Evolutionary conservation across 2,888 invertebrate genomes (phyloP), one percentile per base, ranked within the genome.

Genomic region (Athetis lepigone): DNA sequence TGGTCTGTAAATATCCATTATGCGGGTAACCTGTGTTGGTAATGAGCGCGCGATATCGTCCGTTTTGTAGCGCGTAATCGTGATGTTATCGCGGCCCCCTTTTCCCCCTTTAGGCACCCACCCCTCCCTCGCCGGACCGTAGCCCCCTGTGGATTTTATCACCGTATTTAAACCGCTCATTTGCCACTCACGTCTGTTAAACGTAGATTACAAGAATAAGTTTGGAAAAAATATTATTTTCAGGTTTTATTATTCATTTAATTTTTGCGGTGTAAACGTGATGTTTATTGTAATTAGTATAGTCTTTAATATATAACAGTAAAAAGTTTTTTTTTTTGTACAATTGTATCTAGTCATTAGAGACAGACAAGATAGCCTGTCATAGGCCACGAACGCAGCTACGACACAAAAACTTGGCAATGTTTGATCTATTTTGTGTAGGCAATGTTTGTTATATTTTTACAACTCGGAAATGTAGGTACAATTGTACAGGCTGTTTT

Each of bases 21-120:
- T 84, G 88, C 88, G 81, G 86, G 84, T 86, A 86, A 88, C 85
- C 84, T 85, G 82, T 82, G 85, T 80, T 77, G 77, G 87, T 92
- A 92, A 92, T 91, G 90, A 92, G 89, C 79, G 80, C 84, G 84
- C 90, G 89, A 85, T 91, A 91, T 90, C 88, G 85, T 82, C 83
- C 93, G 93, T 93, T 94, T 94, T 94, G 94, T 94, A 91, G 88
- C 91, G 88, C 82, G 88, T 94, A 92, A 94, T 94, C 91, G 91
- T 85, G 94, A 93, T 93, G 87, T 69, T 79, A 79, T 79, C 79
- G 65, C 49, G 33, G 66, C 72, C 75, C 65, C 59, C 39, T 19
- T 45, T 23, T 29, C 56, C 72, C 77, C 70, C 59, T 64, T 50
- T 69, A 65, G 69, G 51, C 60, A 71, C 68, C 74, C 73, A 69